Evolutionary conservation across 2,888 invertebrate species (phyloP), one percentile per base, ranked within the genome.

Genomic region (Euzetes globulus): DNA sequence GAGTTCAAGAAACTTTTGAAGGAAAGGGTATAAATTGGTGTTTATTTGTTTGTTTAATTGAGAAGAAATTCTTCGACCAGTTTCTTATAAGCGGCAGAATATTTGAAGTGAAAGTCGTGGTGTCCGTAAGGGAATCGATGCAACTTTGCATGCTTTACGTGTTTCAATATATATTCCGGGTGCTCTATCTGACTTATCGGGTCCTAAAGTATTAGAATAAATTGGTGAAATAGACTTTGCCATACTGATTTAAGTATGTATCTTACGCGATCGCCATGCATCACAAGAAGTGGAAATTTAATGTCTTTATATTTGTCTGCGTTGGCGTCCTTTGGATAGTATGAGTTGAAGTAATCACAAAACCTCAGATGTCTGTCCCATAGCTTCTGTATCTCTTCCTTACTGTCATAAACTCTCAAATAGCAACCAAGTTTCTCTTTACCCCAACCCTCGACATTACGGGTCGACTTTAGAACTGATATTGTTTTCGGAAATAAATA

Each of bases 41-140:
- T 33, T 33, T 33, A 33, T 33, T 6, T 47, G 47, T 47, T 47
- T 47, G 47, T 22, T n/a, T 19, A n/a, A 55, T 55, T 55, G 11
- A 25, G 22, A 22, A 73, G 17, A 73, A 73, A 73, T 4, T 29
- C 33, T 68, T 73, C 68, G 15, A 73, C 9, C 2, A 65, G 13
- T 37, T 50, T 25, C n/a, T 68, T 73, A 45, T 29, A 73, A 22
- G 19, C 19, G 15, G 25, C 65, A 2, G 73, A 25, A 7, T 37
- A 63, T 29, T 15, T 33, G 3, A 45, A 29, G 58, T 73, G 73
- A 2, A 73, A 29, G 33, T 73, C 65, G 13, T 73, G 73, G 25
- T 29, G 45, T 17, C 73, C 71, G 22, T 68, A 25, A 19, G 47
- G 52, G 25, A 73, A 73, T 0, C 73, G 65, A 65, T 65, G 17